Evolutionary conservation across 2,113 vertebrate species (phyloP), one percentile per base, ranked within the genome.

Genomic region (Nestor notabilis): DNA sequence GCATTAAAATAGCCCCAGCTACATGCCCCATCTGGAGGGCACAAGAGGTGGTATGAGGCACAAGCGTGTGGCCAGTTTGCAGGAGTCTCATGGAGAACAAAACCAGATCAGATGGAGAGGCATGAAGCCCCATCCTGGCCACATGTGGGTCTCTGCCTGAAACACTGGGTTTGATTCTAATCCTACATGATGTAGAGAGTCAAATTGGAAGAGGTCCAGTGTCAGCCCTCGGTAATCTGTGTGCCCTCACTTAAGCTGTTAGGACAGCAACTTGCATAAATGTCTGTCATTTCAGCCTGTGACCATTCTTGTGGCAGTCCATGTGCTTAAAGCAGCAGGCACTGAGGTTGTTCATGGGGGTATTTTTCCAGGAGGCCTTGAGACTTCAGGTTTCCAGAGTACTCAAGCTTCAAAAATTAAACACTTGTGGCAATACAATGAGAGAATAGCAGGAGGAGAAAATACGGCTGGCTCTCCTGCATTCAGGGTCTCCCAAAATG

Each of bases 171-270:
- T 95, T 91, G 85, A 92, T 84, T 85, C 82, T 94, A 95, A 95
- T 95, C 79, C 96, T 88, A n/a, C 64, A 53, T 95, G 93, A 94
- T 90, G 56, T 78, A 91, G 89, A 92, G 80, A 83, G 53, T 87
- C 82, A 92, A 74, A 79, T 60, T 96, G 95, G 94, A 95, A 89
- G n/a, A 52, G 53, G 58, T 87, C 92, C 93, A 96, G 64, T 53
- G 70, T 53, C 94, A 94, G 90, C 86, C 85, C 66, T 93, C 3
- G 3, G 70, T 94, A 63, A 85, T 41, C 66, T 49, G 86, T 83
- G 31, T 0, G 4, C 61, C 91, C 64, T 90, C 0, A 10, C 81
- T 91, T 89, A 93, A 93, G 86, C 89, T 1, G 2, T 93, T 72
- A 91, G 93, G 95, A 95, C 82, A 95, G 89, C 80, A 78, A 47